Percentiles rank a stretch among this genome's conserved stretches.
phyloP scores from a whole-genome alignment of 2,888 invertebrate genomes.

The Digitonthophagus gazella region DNA sequence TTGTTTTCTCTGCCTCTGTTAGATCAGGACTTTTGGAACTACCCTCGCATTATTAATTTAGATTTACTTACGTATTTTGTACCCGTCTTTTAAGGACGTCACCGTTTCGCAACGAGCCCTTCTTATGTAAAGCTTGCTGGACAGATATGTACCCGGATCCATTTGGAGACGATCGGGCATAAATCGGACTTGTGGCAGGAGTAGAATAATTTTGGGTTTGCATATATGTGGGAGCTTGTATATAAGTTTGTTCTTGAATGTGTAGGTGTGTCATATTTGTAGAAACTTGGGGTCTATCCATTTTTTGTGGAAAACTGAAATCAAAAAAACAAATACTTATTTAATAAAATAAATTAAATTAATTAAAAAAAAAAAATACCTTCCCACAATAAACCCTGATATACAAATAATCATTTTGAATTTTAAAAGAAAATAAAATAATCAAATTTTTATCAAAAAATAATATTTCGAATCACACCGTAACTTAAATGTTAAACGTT shows the following conservation, averaged over 20 bases:
- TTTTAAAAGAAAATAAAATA: background rate
- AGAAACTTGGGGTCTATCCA: slow-evolving; percentile 50
- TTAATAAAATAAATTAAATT: slow-evolving; percentile 20
- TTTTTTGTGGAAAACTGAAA: slow-evolving; percentile 52
- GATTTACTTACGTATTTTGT: slow-evolving; percentile 63
- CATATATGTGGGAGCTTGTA: slow-evolving; percentile 50
- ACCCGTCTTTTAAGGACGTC: slow-evolving; percentile 66
- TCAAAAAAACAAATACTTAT: slow-evolving; percentile 28
- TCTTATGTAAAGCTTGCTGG: slow-evolving; percentile 60
- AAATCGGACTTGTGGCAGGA: slow-evolving; percentile 44
- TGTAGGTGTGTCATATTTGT: slow-evolving; percentile 37
- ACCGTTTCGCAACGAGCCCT: slow-evolving; percentile 63
- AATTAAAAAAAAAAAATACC: slow-evolving; percentile 42
- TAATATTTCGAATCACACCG: no score
- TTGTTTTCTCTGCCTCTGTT: no score
- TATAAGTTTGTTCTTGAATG: slow-evolving; percentile 49
- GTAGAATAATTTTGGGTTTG: slow-evolving; percentile 48
- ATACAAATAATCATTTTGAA: slow-evolving; percentile 59
- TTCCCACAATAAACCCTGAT: slow-evolving; percentile 60
- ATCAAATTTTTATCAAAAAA: slow-evolving; percentile 5
- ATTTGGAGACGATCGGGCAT: slow-evolving; percentile 47
- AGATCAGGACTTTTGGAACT: no score
- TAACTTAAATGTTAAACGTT: no score
- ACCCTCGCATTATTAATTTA: background rate
- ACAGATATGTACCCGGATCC: slow-evolving; percentile 47